Base-by-base conservation (phyloP, 1,140 invertebrate genomes). In the Linepithema humile region DNA sequence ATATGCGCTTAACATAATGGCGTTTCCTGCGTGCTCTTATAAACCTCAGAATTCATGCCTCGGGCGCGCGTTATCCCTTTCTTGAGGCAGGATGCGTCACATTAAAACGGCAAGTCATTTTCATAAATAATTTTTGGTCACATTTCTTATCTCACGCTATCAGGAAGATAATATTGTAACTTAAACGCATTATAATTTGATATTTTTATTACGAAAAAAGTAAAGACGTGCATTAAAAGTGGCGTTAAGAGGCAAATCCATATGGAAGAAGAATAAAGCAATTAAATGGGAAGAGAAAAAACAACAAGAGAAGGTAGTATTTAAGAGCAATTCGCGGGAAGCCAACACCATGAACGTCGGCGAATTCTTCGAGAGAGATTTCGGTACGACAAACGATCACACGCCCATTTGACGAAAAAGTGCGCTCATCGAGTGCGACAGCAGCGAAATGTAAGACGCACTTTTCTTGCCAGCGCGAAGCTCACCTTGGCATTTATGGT, bases 1-100 rank as follows among this genome's bases (percentile, higher is more conserved):
- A 85, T 82, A 82, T 60, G 69, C 55, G 78, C 50, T 85, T 72
- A 85, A 90, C 82, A 82, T 88, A 91, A 91, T 83, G 74, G 85
- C 77, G 50, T 64, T 73, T 60, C 60, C 43, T 69, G 38, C 75
- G 45, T 32, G 75, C 64, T 69, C 64, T 70, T 80, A 80, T 80
- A 80, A 80, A 55, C 62, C 26, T 29, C 75, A 26, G 35, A 70
- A 80, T 50, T 55, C 35, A 70, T 70, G 55, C 50, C 26, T 55
- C 50, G 50, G 29, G 50, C 48, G 64, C 17, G 48, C 67, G 75
- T 80, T 80, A 80, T 80, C 35, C 35, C 40, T 35, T 40, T 69
- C 35, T 48, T 69, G 32, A 78, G 6, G 48, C 64, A 32, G 35
- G 32, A 77, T 65, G 43, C 73, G 75, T 67, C 75, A 53, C 35